phyloP scores from a whole-genome alignment of 2,888 invertebrate genomes.

The Pandemis heparana region DNA sequence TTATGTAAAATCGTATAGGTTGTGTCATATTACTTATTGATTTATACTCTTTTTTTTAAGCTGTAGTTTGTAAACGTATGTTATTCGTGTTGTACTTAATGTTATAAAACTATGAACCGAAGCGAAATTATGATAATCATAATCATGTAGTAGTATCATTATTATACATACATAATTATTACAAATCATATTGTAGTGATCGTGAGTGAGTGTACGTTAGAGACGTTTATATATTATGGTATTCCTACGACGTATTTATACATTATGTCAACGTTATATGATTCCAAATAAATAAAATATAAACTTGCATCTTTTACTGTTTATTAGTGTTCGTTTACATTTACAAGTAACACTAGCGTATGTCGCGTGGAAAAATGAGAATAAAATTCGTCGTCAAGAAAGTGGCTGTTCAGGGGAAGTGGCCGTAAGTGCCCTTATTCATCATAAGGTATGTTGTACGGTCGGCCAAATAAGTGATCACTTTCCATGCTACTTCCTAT shows the following conservation, averaged over 20 bases:
- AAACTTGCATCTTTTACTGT: background rate
- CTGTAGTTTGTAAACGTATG: conserved; percentile 44
- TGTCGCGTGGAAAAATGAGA: too few species aligned
- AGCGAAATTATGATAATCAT: conserved; percentile 1
- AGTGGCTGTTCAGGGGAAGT: too few species aligned
- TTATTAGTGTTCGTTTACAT: background rate
- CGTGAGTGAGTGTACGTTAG: background rate
- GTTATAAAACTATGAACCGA: conserved; percentile 5
- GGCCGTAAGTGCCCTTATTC: too few species aligned
- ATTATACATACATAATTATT: background rate
- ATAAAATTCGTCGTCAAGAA: too few species aligned
- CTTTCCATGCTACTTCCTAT: too few species aligned
- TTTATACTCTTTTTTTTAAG: conserved; percentile 47
- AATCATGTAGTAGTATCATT: background rate
- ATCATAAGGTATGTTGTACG: too few species aligned
- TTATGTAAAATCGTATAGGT: conserved; percentile 48
- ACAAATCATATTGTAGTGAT: background rate
- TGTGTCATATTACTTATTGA: conserved; percentile 42
- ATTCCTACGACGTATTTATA: conserved; percentile 26
- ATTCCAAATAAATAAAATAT: conserved; percentile 22
- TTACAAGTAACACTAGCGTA: too few species aligned
- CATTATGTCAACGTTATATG: conserved; percentile 25
- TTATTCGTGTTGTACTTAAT: conserved; percentile 38
- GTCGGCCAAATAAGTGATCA: too few species aligned
- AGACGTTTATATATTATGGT: background rate